A percentile compares a stretch with the other conserved stretches of the same genome.
Conservation (phyloP, 2,113 vertebrate genomes). For the Deroptyus accipitrinus region DNA sequence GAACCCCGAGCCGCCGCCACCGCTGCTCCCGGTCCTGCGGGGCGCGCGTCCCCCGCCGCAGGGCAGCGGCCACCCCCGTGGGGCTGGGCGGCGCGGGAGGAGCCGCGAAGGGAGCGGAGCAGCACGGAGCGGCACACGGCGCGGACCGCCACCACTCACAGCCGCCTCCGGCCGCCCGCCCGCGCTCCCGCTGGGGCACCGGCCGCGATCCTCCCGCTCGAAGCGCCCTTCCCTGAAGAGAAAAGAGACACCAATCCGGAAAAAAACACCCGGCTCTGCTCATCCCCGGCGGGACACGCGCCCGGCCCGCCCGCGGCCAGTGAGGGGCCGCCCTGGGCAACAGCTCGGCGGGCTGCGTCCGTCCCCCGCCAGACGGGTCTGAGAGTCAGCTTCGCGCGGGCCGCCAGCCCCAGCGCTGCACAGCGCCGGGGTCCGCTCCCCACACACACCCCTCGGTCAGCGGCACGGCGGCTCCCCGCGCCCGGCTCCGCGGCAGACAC, state of each 20-base stretch:
- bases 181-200: neutral
- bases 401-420: neutral
- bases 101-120: neutral
- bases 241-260: neutral
- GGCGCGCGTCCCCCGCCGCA: neutral
- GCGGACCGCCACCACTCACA: neutral
- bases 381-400: neutral
- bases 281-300: neutral
- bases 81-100: neutral
- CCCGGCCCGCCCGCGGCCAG: neutral
- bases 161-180: neutral
- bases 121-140: neutral
- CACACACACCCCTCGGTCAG: neutral
- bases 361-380: no score
- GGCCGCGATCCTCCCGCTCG: neutral
- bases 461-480: neutral
- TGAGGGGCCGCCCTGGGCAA: neutral
- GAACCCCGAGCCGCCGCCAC: neutral
- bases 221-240: neutral
- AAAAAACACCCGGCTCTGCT: neutral
- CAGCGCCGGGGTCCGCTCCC: neutral
- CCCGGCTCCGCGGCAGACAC: neutral
- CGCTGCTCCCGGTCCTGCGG: neutral
- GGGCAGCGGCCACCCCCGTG: neutral
- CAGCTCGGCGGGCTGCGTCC: neutral